These are phyloP conservation scores for Hylaea fasciaria DNA, from an alignment of 2,888 invertebrate species.

Conservation along the genomic window DNA sequence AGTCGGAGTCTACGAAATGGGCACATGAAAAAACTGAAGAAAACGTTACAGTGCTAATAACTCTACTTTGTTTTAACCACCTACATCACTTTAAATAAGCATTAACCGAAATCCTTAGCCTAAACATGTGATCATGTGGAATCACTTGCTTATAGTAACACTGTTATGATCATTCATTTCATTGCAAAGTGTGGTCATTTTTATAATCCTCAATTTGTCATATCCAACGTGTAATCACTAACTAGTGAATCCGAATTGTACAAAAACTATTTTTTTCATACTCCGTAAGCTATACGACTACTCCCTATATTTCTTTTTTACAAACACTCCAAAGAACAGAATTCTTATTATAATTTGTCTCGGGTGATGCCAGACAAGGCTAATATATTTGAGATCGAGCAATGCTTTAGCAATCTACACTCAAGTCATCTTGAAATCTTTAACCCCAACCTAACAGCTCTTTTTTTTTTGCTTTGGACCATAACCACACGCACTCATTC, in stretches of 20 bases:
- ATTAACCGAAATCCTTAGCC: constrained; percentile 54
- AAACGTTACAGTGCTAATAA: constrained; percentile 53
- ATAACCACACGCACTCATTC: constrained; percentile 1
- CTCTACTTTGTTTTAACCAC: constrained; percentile 49
- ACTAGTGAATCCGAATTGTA: constrained; percentile 77
- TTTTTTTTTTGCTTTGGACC: background rate
- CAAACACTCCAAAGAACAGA: constrained; percentile 49
- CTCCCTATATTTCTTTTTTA: constrained; percentile 68
- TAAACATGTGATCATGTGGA: constrained; percentile 40
- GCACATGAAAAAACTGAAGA: constrained; percentile 28
- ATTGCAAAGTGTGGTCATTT: constrained; percentile 6
- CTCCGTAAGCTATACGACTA: constrained; percentile 68
- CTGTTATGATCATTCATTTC: background rate
- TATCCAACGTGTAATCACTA: constrained; percentile 62
- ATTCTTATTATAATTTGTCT: constrained; percentile 29
- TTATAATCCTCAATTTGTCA: constrained; percentile 36
- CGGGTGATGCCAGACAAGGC: constrained; percentile 22
- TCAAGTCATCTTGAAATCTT: constrained; percentile 9
- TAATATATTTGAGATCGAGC: constrained; percentile 39
- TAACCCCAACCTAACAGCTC: constrained; percentile 2
- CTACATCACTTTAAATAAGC: constrained; percentile 62
- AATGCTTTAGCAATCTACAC: constrained; percentile 23
- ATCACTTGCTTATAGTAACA: constrained; percentile 11
- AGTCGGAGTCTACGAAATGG: constrained; percentile 11
- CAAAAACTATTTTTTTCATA: constrained; percentile 78